Percentiles rank a stretch among this genome's conserved stretches.
phyloP scores from a whole-genome alignment of 2,113 vertebrate genomes.

The Pleuronectes platessa region DNA sequence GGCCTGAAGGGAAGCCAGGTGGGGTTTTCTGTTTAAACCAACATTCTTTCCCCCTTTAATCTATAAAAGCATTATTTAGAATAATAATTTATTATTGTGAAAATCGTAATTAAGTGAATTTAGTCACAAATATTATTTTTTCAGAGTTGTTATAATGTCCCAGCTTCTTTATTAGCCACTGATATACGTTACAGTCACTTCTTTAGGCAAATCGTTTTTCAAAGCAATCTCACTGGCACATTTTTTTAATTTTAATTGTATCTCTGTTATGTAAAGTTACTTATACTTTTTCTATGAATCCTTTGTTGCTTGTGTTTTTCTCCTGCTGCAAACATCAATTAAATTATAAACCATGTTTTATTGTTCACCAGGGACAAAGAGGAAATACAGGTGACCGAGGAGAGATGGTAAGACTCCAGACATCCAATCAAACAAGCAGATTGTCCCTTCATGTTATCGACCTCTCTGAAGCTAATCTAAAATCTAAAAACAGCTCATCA shows the following conservation, averaged over 20 bases:
- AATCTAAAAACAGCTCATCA: not conserved
- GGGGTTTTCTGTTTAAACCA: not conserved
- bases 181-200: too few relatives aligned
- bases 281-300: too few relatives aligned
- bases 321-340: not conserved
- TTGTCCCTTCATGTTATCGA: not conserved
- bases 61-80: not conserved
- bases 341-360: conserved; percentile 3
- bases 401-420: conserved; percentile 56
- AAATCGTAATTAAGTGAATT: not conserved
- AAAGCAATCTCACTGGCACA: too few relatives aligned
- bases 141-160: not conserved
- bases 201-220: too few relatives aligned
- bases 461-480: not conserved
- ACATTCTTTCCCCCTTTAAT: not conserved
- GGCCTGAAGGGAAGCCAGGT: conserved; percentile 90
- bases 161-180: not conserved
- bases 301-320: not conserved
- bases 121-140: not conserved
- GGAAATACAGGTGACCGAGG: conserved; percentile 76
- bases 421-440: not conserved
- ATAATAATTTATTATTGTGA: too few relatives aligned
- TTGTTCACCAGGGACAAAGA: conserved; percentile 72
- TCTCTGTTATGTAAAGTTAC: too few relatives aligned
- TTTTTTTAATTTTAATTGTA: too few relatives aligned